These are phyloP conservation scores for Leptopilina myrica DNA, from an alignment of 2,888 invertebrate genomes.

Conservation along the genomic window DNA sequence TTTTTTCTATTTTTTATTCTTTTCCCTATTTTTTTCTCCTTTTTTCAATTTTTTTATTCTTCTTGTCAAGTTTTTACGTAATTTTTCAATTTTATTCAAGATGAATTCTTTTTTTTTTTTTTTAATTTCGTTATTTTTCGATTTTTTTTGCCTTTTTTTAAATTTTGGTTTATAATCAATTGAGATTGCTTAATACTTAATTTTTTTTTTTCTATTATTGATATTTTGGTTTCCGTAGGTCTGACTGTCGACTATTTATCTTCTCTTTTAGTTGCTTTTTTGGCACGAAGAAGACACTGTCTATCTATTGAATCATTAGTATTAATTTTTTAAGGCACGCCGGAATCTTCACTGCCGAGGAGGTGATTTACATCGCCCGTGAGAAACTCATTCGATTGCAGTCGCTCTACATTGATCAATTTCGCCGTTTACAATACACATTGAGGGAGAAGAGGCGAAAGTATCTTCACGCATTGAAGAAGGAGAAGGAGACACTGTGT, in stretches of 20 bases:
- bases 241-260: slow-evolving; percentile 30
- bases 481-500: slow-evolving; percentile 90
- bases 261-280: slow-evolving; percentile 67
- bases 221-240: not conserved
- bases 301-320: slow-evolving; percentile 68
- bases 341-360: slow-evolving; percentile 92
- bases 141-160: not conserved
- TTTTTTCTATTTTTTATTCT: no score
- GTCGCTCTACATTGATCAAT: slow-evolving; percentile 89
- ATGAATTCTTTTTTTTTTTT: no score
- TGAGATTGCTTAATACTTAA: no score
- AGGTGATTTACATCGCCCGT: slow-evolving; percentile 87
- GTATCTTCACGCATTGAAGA: slow-evolving; percentile 85
- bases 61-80: no score
- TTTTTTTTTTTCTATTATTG: no score
- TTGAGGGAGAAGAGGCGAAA: slow-evolving; percentile 85
- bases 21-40: no score
- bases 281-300: slow-evolving; percentile 61
- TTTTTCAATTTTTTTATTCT: no score
- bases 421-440: slow-evolving; percentile 84
- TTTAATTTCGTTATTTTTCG: no score
- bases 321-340: slow-evolving; percentile 84
- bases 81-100: no score
- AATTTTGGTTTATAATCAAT: not conserved
- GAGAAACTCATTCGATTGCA: slow-evolving; percentile 87